Conservation (phyloP, 2,113 vertebrate species). For the Suricata suricatta region DNA sequence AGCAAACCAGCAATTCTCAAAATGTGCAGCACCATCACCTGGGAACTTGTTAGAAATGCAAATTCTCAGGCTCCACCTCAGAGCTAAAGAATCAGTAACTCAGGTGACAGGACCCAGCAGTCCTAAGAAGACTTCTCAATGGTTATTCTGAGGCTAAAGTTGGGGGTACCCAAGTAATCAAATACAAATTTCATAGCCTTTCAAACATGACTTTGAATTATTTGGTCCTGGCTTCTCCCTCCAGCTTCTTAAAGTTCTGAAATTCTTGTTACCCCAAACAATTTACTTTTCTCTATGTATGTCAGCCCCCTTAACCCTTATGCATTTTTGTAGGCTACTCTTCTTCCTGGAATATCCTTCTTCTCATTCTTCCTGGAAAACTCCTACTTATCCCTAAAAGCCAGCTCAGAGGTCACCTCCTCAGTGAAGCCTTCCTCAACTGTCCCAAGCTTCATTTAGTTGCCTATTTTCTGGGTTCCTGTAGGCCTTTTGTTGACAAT, state of each 20-base stretch:
- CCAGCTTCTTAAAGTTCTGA: not conserved
- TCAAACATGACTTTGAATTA: not conserved
- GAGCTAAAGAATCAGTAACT: constrained; percentile 19
- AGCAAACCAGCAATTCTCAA: not conserved
- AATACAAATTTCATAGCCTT: not conserved
- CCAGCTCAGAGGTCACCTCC: not conserved
- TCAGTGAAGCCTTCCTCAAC: not conserved
- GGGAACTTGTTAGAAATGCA: not conserved
- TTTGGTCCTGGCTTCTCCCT: not conserved
- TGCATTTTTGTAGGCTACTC: not conserved
- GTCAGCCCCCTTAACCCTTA: not conserved
- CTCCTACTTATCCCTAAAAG: not conserved
- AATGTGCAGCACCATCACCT: not conserved
- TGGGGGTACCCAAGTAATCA: not conserved
- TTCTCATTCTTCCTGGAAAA: not conserved
- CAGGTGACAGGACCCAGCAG: not conserved
- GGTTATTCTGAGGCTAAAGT: not conserved
- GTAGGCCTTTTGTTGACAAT: not conserved
- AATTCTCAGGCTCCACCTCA: not conserved
- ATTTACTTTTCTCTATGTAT: not conserved
- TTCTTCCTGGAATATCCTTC: not conserved
- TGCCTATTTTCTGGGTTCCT: not conserved
- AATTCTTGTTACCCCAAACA: not conserved
- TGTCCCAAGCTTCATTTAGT: not conserved
- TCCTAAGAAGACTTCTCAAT: not conserved